phyloP scores from a whole-genome alignment of 2,888 invertebrate genomes.

The Drosophila anomalata region DNA sequence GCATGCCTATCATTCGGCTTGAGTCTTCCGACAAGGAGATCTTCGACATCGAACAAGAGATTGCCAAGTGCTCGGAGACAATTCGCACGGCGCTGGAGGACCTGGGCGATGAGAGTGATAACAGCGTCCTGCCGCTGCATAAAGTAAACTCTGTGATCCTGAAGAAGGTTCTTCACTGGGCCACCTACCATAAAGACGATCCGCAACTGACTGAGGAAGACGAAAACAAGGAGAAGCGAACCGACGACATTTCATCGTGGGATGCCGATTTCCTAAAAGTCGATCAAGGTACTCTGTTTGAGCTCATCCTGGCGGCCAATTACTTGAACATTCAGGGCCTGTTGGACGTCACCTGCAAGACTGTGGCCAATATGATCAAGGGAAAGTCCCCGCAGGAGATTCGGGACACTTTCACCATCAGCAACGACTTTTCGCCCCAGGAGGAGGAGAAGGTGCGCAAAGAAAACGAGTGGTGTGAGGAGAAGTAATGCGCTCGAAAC shows the following conservation, averaged over 20 bases:
- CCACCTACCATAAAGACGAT: conserved; percentile 97
- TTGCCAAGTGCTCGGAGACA: conserved; percentile 98
- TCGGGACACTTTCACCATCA: conserved; percentile 33
- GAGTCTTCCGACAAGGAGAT: conserved; percentile 97
- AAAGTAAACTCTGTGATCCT: conserved; percentile 99
- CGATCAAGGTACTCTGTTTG: conserved; percentile 87
- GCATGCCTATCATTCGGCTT: conserved; percentile 96
- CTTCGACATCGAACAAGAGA: conserved; percentile 85
- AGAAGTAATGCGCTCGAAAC: conserved; percentile 58
- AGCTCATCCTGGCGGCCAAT: conserved; percentile 41
- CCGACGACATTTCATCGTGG: conserved; percentile 93
- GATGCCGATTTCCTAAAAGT: conserved; percentile 99
- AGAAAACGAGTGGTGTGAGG: conserved; percentile 93
- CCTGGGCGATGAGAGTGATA: conserved; percentile 94
- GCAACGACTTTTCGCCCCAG: conserved; percentile 38
- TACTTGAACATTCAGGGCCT: conserved; percentile 47
- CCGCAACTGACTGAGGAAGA: conserved; percentile 98
- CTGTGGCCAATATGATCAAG: conserved; percentile 49
- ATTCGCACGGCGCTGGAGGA: conserved; percentile 99
- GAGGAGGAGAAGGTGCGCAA: conserved; percentile 92
- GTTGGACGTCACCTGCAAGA: conserved; percentile 44
- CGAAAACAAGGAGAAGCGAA: conserved; percentile 98
- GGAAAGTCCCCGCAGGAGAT: conserved; percentile 80
- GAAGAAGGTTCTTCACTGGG: conserved; percentile 97
- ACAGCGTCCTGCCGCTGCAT: conserved; percentile 97